A percentile compares a stretch with the other conserved stretches of the same genome.
Evolutionary conservation across 2,888 invertebrate species (phyloP).

Genomic region (Amblyteles armatorius): DNA sequence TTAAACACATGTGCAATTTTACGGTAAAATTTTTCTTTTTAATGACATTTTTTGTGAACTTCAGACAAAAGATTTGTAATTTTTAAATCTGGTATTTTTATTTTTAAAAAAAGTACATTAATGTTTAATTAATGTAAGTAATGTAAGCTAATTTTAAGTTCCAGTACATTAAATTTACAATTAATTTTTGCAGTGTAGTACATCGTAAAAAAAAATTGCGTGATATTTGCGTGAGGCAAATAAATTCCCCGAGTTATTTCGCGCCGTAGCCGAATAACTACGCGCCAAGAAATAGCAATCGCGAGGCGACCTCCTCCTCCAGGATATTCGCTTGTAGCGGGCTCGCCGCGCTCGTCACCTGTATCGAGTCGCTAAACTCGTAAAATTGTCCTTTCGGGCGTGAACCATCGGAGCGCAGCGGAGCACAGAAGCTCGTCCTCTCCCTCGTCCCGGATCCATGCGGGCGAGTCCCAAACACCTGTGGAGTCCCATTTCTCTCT

Average conservation of each 20-base stretch:
- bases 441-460: constrained; percentile 2
- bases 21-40: too few species aligned
- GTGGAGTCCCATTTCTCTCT: constrained; percentile 50
- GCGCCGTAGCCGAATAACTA: not conserved
- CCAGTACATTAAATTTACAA: too few species aligned
- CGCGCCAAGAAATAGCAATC: not conserved
- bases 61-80: too few species aligned
- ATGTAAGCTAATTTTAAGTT: too few species aligned
- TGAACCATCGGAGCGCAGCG: not conserved
- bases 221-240: constrained; percentile 25
- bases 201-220: too few species aligned
- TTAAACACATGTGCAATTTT: too few species aligned
- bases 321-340: not conserved
- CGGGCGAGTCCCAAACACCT: constrained; percentile 41
- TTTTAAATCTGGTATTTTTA: not conserved
- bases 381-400: constrained; percentile 21
- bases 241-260: constrained; percentile 12
- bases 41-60: too few species aligned
- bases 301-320: not conserved
- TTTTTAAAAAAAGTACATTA: too few species aligned
- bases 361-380: constrained; percentile 37
- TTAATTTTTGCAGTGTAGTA: too few species aligned
- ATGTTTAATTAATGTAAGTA: too few species aligned
- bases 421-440: constrained; percentile 9
- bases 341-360: not conserved